Conservation (phyloP, 2,888 invertebrate species). For the Odontocerum albicorne region DNA sequence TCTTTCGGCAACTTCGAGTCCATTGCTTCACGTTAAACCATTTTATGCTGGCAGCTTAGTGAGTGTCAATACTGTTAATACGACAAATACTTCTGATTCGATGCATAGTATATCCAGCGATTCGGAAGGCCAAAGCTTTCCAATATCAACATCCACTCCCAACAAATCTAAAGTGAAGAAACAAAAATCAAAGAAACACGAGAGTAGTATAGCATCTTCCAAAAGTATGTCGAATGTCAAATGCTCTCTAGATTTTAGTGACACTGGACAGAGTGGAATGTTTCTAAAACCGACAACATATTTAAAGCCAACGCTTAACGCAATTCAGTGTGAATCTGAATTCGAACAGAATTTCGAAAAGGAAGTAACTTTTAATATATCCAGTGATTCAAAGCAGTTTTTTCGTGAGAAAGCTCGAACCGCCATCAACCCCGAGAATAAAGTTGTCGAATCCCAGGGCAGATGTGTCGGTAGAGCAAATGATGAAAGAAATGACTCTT, state of each 20-base stretch:
- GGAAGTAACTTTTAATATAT: conserved; percentile 18
- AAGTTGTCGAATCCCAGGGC: conserved; percentile 10
- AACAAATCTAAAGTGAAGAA: conserved; percentile 57
- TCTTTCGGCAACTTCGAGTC: conserved; percentile 70
- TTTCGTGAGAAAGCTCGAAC: conserved; percentile 33
- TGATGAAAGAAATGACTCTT: conserved; percentile 26
- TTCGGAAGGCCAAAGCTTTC: conserved; percentile 61
- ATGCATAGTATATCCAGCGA: conserved; percentile 68
- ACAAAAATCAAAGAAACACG: conserved; percentile 42
- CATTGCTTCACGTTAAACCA: conserved; percentile 63
- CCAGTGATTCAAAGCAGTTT: conserved; percentile 29
- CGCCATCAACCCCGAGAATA: conserved; percentile 8
- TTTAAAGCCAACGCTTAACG: conserved; percentile 55
- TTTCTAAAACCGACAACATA: conserved; percentile 45
- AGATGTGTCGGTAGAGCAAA: conserved; percentile 20
- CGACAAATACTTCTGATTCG: conserved; percentile 63
- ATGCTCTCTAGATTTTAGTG: conserved; percentile 51
- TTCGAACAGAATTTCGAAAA: conserved; percentile 26
- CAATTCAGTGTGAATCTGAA: conserved; percentile 56
- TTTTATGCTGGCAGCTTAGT: conserved; percentile 65
- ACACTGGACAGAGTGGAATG: conserved; percentile 49
- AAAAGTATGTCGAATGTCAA: conserved; percentile 66
- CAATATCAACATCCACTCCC: conserved; percentile 56
- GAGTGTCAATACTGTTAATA: conserved; percentile 62
- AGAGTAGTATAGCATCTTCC: conserved; percentile 56